Evolutionary conservation across 2,888 invertebrate genomes (phyloP), one percentile per base, ranked within the genome.

Genomic region (Andrena fulva): DNA sequence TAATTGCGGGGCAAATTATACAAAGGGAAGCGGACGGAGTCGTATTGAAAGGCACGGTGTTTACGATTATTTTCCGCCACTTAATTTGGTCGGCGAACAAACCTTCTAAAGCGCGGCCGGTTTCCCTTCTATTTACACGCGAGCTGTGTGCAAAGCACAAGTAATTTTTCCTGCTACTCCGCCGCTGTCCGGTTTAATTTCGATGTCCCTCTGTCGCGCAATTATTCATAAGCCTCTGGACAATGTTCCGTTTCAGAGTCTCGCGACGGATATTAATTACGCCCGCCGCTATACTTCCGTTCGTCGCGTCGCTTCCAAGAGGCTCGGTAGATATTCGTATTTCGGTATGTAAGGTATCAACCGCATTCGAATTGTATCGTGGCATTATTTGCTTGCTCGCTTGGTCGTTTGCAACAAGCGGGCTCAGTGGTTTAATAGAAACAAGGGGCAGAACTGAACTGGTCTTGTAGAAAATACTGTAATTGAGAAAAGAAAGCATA

Each of bases 211-310:
- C 33, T 12, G 68, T 50, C 64, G 54, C 48, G 33, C 35, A 62
- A 82, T 82, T 82, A 82, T 82, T 80, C 80, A 82, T 70, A 80
- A 82, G 59, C 64, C 73, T 60, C 64, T 50, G 70, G 64, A 81
- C 69, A 69, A 69, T 74, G 66, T 74, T 60, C 59, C 69, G 52
- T 74, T 82, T 62, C 74, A 67, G 29, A 54, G 73, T 60, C 60
- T 79, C 62, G 33, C 24, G 63, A 56, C 48, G 68, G 48, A 79
- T 79, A 81, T 74, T 81, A 79, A 81, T 79, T 74, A 69, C 42
- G 16, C 64, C 42, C 16, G 33, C 1, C 20, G 48, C 52, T 80
- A 54, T 50, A 73, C 42, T 62, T 54, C 33, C 60, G 33, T 52
- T 31, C 48, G 6, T 24, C 35, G 4, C 31, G 31, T 66, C 66